These are phyloP conservation scores for Lates calcarifer DNA, from an alignment of 2,113 vertebrate genomes.

Conservation along the genomic window DNA sequence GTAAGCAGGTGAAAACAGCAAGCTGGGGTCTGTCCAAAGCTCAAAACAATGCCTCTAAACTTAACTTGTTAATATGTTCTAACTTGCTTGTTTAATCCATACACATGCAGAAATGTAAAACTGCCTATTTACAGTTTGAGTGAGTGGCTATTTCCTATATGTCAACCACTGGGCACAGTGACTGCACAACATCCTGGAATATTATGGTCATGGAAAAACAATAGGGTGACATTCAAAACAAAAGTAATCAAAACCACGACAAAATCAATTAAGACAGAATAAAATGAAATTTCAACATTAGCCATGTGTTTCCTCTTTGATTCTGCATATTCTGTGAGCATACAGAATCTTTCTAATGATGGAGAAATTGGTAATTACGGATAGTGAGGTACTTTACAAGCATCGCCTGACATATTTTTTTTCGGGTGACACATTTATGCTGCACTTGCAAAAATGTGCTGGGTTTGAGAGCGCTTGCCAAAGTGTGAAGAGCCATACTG, in stretches of 20 bases:
- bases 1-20: too few species aligned
- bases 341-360: constrained; percentile 27
- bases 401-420: constrained; percentile 19
- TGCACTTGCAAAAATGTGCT: constrained; percentile 57
- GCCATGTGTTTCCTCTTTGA: constrained; percentile 2
- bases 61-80: too few species aligned
- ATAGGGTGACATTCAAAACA: not conserved
- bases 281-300: not conserved
- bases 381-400: constrained; percentile 36
- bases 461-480: constrained; percentile 34
- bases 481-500: constrained; percentile 27
- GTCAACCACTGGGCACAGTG: too few species aligned
- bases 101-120: too few species aligned
- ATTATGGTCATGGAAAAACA: not conserved
- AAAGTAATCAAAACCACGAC: not conserved
- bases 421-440: constrained; percentile 48
- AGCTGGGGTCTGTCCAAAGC: too few species aligned
- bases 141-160: too few species aligned
- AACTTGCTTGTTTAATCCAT: too few species aligned
- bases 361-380: constrained; percentile 50
- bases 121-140: too few species aligned
- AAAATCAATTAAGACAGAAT: not conserved
- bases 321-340: constrained; percentile 31
- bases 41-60: too few species aligned
- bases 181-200: too few species aligned